Base-by-base conservation (phyloP, 2,888 invertebrate genomes). In the Ryuthela nishihirai region DNA sequence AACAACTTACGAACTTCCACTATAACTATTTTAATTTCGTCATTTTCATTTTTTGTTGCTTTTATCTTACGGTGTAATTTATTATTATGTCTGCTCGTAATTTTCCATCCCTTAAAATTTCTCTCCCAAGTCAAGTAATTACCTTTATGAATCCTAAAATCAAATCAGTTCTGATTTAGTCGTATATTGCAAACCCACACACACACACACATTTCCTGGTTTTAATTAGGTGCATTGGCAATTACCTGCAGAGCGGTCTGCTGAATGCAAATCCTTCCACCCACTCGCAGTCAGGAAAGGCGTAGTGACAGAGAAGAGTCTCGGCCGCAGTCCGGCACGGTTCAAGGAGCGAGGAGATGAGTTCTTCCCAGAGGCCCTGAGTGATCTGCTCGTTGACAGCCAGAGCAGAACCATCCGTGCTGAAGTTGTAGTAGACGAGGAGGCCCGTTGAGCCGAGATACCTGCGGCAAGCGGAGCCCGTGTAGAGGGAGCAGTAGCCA, bases 221-320 rank as follows among this genome's bases (percentile, higher is more conserved):
- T n/a, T n/a, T n/a, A n/a, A n/a, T n/a, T n/a, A n/a, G n/a, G n/a
- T n/a, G n/a, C n/a, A 4, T 12, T 36, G 17, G 9, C 4, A 39
- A 52, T 24, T 38, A 67, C 67, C 64, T 87, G 75, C 93, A 93
- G 4, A 93, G 77, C 4, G 91, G 89, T 56, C 91, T 78, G 46
- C 82, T 83, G 63, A 82, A 79, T 3, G 86, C 83, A 60, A 69
- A 80, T 44, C 84, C 83, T 50, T 73, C 71, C 70, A 82, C 82
- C 58, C 59, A 64, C 60, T 84, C 80, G 71, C 92, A 93, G 71
- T 85, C 84, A 2, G 94, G 94, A 77, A 94, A 95, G 44, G 93
- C 91, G 76, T 89, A 92, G 54, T 88, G 83, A 75, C 95, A 95
- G 15, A 95, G 77, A 72, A 95, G 80, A 80, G 85, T 88, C 83